Evolutionary conservation across 2,113 vertebrate species (phyloP), one percentile per base, ranked within the genome.

Genomic region (Sphaerodactylus townsendi): DNA sequence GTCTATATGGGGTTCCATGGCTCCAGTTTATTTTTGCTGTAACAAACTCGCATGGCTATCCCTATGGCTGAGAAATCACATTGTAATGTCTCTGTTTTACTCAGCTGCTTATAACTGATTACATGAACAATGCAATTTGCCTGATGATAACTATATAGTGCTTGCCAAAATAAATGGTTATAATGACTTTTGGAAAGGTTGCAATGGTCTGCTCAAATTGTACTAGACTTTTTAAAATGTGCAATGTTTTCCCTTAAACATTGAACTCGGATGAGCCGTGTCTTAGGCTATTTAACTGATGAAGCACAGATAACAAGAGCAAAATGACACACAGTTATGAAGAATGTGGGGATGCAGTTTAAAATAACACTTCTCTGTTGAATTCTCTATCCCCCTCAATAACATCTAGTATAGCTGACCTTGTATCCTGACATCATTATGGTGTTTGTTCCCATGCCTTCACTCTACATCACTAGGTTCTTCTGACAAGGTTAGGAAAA

Each of bases 51-150:
- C 59, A 62, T 25, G 25, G 59, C 25, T 62, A 62, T 62, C 59
- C 59, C 59, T 28, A 28, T 9, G 59, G 59, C 93, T 93, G 81
- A 93, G 94, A 92, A 94, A 90, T 88, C 89, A 90, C 87, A 56
- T 85, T 84, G 84, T 93, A 94, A 95, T 25, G 62, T 87, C 28
- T 85, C 85, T 94, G 91, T 90, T 91, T 9, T 25, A 86, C 35
- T 35, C 90, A 80, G 77, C 91, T 93, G 86, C 83, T 2, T 90
- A 90, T 95, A 89, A 91, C 73, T 91, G 92, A 93, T 93, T 94
- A 82, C 85, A 92, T 84, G 92, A 88, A 93, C 89, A 90, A 74
- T 89, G 89, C 65, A 90, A 81, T 90, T 93, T 86, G 87, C 81
- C 88, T 89, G 88, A 85, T 91, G 87, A 85, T 93, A 88, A 87